Evolutionary conservation across 1,140 invertebrate species (phyloP), one percentile per base, ranked within the genome.

Genomic region (Muscidifurax raptorellus): DNA sequence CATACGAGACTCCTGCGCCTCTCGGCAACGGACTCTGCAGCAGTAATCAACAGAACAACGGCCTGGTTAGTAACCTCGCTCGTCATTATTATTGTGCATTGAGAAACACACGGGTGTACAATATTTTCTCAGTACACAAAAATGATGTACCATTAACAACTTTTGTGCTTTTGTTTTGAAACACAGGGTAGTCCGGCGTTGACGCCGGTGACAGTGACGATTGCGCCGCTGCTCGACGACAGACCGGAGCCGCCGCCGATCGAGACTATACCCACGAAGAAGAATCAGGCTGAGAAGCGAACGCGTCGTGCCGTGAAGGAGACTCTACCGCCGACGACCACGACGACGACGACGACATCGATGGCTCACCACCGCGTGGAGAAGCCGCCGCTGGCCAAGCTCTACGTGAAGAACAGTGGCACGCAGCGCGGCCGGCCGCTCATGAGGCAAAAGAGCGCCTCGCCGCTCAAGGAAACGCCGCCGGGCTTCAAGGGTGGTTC

Each of bases 181-280:
- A 30, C 36, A 32, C 44, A 84, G 82, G 75, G 27, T 36, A 79
- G 64, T 18, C 15, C 64, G 6, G 30, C 90, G 9, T 71, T 92
- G 64, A 69, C 66, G 27, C 90, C 91, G 13, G 90, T 92, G 9
- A 91, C 91, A 1, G 91, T 92, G 7, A 90, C 92, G 27, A 91
- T 92, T 40, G 89, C 89, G 1, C 90, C 92, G 6, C 71, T 92
- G 32, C 91, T 95, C 80, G 94, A 95, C 86, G 94, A 95, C 64
- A 96, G 96, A 93, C 97, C 97, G 79, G 96, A 97, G 93, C 97
- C 97, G 67, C 97, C 97, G 28, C 97, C 97, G 2, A 97, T 98
- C 87, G 97, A 98, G 92, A 98, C 97, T 0, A 98, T 98, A 89
- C 97, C 97, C 0, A 96, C 96, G 15, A 97, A 97, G 90, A 97